Percentiles rank a stretch among this genome's conserved stretches.
Conservation (phyloP, 2,888 invertebrate species). For the Drosophila greeni region DNA sequence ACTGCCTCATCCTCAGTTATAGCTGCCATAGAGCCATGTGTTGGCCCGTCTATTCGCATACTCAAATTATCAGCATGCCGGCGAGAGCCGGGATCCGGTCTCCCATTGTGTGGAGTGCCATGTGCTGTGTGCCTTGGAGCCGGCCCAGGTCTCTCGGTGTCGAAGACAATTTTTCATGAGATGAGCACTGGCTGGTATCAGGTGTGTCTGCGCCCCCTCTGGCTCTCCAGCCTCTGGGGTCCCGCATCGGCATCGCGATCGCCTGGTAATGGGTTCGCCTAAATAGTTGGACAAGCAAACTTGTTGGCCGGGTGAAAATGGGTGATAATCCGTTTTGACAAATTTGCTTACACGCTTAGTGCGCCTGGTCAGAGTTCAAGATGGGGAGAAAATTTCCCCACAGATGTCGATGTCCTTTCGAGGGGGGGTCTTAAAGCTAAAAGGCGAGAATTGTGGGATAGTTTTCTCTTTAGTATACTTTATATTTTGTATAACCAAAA, state of each 20-base stretch:
- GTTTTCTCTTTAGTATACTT: not conserved
- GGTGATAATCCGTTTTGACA: conserved; percentile 76
- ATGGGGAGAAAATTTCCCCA: conserved; percentile 38
- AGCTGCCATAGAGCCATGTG: conserved; percentile 25
- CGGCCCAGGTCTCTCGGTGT: conserved; percentile 60
- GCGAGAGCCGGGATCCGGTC: conserved; percentile 35
- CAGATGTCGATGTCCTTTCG: conserved; percentile 25
- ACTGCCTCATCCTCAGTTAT: conserved; percentile 21
- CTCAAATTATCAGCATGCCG: conserved; percentile 72
- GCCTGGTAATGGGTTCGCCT: conserved; percentile 70
- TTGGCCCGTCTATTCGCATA: conserved; percentile 69
- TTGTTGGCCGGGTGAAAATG: conserved; percentile 64
- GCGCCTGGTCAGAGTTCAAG: conserved; percentile 45
- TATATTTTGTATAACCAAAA: no score
- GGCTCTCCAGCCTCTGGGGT: not conserved
- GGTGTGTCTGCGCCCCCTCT: conserved; percentile 36
- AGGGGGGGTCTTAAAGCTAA: not conserved
- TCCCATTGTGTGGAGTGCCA: conserved; percentile 51
- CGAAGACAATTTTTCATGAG: conserved; percentile 73
- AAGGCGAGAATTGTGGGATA: not conserved
- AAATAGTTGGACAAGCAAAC: conserved; percentile 62
- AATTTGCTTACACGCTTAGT: conserved; percentile 66
- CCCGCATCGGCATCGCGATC: conserved; percentile 45
- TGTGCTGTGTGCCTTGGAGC: conserved; percentile 17
- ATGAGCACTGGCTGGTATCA: conserved; percentile 54